Evolutionary conservation across 2,113 vertebrate genomes (phyloP).

Genomic region (Heterotis niloticus): DNA sequence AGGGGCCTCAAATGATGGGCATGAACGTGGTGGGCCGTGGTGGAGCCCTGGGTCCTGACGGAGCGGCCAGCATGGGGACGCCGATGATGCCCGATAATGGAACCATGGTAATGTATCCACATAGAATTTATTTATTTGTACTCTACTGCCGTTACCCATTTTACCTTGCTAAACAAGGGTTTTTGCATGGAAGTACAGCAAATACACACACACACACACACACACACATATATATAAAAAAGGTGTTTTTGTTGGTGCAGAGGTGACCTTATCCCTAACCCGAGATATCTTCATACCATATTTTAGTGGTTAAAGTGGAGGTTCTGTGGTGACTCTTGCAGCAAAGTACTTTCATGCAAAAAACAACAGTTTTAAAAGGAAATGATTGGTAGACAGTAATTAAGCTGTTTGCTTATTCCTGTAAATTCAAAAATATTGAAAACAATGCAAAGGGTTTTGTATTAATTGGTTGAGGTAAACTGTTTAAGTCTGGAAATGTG

Average conservation of each 20-base stretch:
- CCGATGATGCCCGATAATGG: constrained; percentile 91
- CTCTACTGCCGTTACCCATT: constrained; percentile 29
- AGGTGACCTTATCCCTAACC: too few relatives aligned
- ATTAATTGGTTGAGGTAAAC: too few relatives aligned
- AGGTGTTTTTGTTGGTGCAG: background rate
- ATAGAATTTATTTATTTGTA: constrained; percentile 20
- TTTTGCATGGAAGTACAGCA: constrained; percentile 29
- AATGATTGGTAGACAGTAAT: too few relatives aligned
- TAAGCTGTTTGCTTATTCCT: too few relatives aligned
- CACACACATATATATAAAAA: too few relatives aligned
- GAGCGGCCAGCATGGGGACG: constrained; percentile 83
- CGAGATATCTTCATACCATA: too few relatives aligned
- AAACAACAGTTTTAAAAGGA: background rate
- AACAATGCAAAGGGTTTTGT: too few relatives aligned
- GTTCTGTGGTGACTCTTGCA: background rate
- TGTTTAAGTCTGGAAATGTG: too few relatives aligned
- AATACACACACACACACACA: too few relatives aligned
- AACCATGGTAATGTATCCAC: constrained; percentile 91
- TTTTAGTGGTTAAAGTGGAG: too few relatives aligned
- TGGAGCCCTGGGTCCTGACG: constrained; percentile 85
- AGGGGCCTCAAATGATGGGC: constrained; percentile 93
- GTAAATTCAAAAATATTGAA: too few relatives aligned
- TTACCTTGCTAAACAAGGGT: background rate
- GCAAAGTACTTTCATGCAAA: constrained; percentile 18
- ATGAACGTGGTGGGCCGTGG: constrained; percentile 90